phyloP scores from a whole-genome alignment of 37 sponge, comb jelly and placozoan species.

The Chondrilla cf. caribensis region DNA sequence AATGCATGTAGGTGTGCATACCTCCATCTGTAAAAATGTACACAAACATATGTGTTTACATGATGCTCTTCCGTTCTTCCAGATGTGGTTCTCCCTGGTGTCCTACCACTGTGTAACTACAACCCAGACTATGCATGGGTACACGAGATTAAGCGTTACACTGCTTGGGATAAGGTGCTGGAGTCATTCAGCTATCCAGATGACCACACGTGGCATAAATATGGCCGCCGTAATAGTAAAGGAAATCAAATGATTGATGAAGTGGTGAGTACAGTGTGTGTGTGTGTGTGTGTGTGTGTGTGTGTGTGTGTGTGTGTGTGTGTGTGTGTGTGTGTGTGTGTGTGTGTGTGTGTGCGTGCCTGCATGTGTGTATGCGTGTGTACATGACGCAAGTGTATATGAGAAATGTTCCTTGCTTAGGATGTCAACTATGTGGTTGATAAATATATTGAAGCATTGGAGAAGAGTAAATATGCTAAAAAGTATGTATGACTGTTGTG shows the following conservation, averaged over 20 bases:
- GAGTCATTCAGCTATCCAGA: not conserved
- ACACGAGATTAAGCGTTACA: constrained; percentile 1
- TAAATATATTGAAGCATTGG: not conserved
- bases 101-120: not conserved
- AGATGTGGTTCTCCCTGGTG: not conserved
- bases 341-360: too few relatives aligned
- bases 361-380: too few relatives aligned
- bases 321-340: too few relatives aligned
- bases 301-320: too few relatives aligned
- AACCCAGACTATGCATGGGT: not conserved
- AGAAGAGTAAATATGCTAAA: not conserved
- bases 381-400: too few relatives aligned
- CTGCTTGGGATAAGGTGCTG: not conserved
- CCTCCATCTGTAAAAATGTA: too few relatives aligned
- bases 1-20: not conserved
- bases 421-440: not conserved
- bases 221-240: not conserved
- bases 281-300: too few relatives aligned
- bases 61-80: not conserved
- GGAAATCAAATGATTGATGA: constrained; percentile 14
- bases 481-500: too few relatives aligned
- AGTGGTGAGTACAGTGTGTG: not conserved
- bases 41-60: too few relatives aligned
- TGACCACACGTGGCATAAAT: constrained; percentile 17
- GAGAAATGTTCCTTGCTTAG: too few relatives aligned